These are phyloP conservation scores for Luperina testacea DNA, from an alignment of 2,888 invertebrate species.

Conservation along the genomic window DNA sequence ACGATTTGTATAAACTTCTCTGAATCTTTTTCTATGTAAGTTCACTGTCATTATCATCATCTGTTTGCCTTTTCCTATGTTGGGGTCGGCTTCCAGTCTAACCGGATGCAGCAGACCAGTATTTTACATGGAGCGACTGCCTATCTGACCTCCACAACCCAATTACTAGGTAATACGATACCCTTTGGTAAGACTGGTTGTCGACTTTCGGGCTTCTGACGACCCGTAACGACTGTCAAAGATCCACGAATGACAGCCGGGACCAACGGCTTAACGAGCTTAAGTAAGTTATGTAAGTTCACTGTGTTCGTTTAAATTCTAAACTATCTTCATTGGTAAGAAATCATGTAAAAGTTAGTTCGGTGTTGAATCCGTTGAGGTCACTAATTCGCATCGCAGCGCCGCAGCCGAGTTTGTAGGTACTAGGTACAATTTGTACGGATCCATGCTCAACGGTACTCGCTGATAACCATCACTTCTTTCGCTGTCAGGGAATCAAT, in stretches of 20 bases:
- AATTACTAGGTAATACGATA: too few relatives aligned
- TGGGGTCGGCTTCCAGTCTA: too few relatives aligned
- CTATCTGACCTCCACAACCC: too few relatives aligned
- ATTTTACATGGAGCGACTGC: too few relatives aligned
- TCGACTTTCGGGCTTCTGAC: too few relatives aligned
- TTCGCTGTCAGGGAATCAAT: constrained; percentile 29
- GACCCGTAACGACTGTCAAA: too few relatives aligned
- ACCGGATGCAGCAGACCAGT: too few relatives aligned
- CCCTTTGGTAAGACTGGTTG: too few relatives aligned
- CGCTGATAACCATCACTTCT: constrained; percentile 48
- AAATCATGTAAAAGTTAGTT: constrained; percentile 31
- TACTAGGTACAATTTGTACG: constrained; percentile 34
- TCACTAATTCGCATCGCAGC: constrained; percentile 51
- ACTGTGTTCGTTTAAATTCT: background rate
- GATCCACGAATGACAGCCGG: too few relatives aligned
- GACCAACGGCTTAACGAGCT: too few relatives aligned
- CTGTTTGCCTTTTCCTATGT: too few relatives aligned
- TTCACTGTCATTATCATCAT: background rate
- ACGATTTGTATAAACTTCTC: background rate
- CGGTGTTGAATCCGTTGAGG: constrained; percentile 37
- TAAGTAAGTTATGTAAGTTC: background rate
- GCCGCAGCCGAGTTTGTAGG: constrained; percentile 26
- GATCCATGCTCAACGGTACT: constrained; percentile 46
- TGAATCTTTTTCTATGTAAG: background rate
- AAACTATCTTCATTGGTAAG: constrained; percentile 13